Conservation (phyloP, 1,140 invertebrate species). For the Eciton burchellii region DNA sequence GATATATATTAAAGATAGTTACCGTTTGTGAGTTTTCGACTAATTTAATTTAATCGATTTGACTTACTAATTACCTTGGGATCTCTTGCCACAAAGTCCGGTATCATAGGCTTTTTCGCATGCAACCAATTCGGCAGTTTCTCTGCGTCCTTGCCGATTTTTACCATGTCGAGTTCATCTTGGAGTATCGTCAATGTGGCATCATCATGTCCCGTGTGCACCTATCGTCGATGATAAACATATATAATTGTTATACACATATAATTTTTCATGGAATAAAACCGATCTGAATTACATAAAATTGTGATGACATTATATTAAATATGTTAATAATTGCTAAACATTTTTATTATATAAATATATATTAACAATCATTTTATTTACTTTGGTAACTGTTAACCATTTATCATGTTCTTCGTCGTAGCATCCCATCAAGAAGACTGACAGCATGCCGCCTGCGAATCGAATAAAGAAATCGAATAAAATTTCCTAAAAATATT, state of each 20-base stretch:
- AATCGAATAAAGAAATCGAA: conserved; percentile 26
- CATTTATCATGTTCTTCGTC: conserved; percentile 89
- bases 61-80: conserved; percentile 87
- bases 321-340: too few relatives aligned
- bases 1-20: neutral
- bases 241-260: too few relatives aligned
- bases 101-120: conserved; percentile 93
- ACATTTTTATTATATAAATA: too few relatives aligned
- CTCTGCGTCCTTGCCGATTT: conserved; percentile 91
- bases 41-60: neutral
- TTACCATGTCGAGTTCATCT: conserved; percentile 91
- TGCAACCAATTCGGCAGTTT: conserved; percentile 93
- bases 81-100: conserved; percentile 94
- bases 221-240: conserved; percentile 74
- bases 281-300: too few relatives aligned
- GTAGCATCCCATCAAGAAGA: conserved; percentile 97
- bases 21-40: neutral
- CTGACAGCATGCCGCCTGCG: conserved; percentile 94
- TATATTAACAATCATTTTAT: neutral
- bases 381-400: conserved; percentile 94
- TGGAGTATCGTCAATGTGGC: conserved; percentile 92
- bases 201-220: conserved; percentile 95
- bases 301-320: too few relatives aligned
- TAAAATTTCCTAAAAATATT: neutral
- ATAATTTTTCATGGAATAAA: neutral